A percentile compares a stretch with the other conserved stretches of the same genome.
Evolutionary conservation across 92 coral and sea anemone species (phyloP).

Genomic region (Muricea muricata): DNA sequence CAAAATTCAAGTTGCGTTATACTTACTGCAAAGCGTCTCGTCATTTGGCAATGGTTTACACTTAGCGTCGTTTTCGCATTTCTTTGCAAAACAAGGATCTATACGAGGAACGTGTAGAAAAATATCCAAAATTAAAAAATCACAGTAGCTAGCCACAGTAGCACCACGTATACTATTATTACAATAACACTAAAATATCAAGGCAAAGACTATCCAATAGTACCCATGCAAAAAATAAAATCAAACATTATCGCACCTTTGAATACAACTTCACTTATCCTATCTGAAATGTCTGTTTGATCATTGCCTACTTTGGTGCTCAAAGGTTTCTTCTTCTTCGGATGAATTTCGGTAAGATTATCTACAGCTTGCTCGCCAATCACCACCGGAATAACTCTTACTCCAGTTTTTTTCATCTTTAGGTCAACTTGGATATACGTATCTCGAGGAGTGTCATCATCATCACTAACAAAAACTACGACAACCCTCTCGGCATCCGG

Average conservation of each 20-base stretch:
- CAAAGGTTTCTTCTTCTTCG: conserved; percentile 28
- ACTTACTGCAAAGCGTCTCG: conserved; percentile 32
- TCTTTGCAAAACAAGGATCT: conserved; percentile 41
- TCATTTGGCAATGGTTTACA: conserved; percentile 40
- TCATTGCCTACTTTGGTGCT: neutral
- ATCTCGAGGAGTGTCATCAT: conserved; percentile 13
- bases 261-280: conserved; percentile 28
- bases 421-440: conserved; percentile 32
- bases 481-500: conserved; percentile 64
- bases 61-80: conserved; percentile 18
- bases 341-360: conserved; percentile 37
- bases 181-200: too few species aligned
- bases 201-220: too few species aligned
- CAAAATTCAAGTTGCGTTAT: neutral
- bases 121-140: too few species aligned
- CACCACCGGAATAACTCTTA: conserved; percentile 72
- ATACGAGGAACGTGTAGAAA: neutral
- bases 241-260: too few species aligned
- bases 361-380: conserved; percentile 46
- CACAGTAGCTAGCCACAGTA: too few species aligned
- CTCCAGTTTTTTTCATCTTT: conserved; percentile 51
- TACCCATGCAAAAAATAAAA: too few species aligned
- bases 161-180: too few species aligned
- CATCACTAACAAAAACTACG: conserved; percentile 51
- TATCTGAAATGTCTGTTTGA: conserved; percentile 14